These are phyloP conservation scores for Paramisgurnus dabryanus DNA, from an alignment of 2,113 vertebrate species.

Conservation along the genomic window DNA sequence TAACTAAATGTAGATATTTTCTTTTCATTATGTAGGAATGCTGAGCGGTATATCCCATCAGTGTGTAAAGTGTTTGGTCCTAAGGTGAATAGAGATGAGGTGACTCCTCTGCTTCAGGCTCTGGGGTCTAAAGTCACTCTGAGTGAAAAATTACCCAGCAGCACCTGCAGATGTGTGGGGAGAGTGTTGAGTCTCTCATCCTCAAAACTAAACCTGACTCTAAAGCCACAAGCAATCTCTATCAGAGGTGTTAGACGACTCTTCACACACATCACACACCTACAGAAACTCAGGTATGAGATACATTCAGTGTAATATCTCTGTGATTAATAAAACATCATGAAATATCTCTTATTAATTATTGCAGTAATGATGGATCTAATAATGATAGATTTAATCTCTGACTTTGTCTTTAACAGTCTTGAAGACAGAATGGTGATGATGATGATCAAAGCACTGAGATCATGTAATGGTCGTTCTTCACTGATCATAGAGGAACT, in stretches of 20 bases:
- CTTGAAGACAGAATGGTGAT: conserved; percentile 14
- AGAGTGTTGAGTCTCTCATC: conserved; percentile 26
- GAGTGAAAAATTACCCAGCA: conserved; percentile 7
- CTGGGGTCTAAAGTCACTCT: conserved; percentile 34
- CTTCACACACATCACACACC: conserved; percentile 27
- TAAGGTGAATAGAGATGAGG: not conserved
- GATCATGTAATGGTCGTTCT: not conserved
- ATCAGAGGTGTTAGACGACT: conserved; percentile 36
- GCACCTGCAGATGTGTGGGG: conserved; percentile 47
- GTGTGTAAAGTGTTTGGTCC: conserved; percentile 6
- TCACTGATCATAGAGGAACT: conserved; percentile 23
- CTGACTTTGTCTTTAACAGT: not conserved
- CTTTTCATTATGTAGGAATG: not conserved
- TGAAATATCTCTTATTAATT: too few species aligned
- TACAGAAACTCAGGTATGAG: conserved; percentile 39
- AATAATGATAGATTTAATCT: too few species aligned
- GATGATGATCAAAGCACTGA: conserved; percentile 9
- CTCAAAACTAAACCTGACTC: conserved; percentile 45
- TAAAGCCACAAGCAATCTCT: conserved; percentile 38
- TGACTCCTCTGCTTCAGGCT: conserved; percentile 30
- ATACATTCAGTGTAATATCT: not conserved
- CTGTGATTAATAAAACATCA: not conserved
- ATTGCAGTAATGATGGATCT: too few species aligned
- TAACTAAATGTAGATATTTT: too few species aligned
- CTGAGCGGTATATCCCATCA: not conserved